phyloP scores from a whole-genome alignment of 2,797 vertebrate species.

The Mus spretus region DNA sequence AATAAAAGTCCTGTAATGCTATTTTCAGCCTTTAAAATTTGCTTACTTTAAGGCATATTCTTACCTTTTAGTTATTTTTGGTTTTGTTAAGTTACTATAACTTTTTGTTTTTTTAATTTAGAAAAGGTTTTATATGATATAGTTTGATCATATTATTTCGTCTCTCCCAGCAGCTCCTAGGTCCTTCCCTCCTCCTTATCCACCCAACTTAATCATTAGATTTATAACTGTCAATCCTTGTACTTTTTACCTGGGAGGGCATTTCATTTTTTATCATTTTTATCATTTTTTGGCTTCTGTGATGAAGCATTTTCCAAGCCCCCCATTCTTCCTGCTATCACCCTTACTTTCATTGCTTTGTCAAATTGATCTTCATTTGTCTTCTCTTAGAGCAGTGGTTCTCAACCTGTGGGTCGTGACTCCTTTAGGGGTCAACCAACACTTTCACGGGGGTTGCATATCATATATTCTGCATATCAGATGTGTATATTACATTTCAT shows the following conservation, averaged over 20 bases:
- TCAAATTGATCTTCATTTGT: neutral
- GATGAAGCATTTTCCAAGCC: neutral
- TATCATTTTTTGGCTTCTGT: neutral
- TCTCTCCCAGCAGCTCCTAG: neutral
- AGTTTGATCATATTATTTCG: neutral
- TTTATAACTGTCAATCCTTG: neutral
- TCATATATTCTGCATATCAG: neutral
- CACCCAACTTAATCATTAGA: neutral
- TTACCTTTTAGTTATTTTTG: neutral
- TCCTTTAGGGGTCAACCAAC: neutral
- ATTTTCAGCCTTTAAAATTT: neutral
- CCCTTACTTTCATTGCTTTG: neutral
- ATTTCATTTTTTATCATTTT: neutral
- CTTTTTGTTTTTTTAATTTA: neutral
- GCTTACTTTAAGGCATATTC: neutral
- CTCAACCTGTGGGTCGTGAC: neutral
- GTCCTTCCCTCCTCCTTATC: neutral
- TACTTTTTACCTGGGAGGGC: neutral
- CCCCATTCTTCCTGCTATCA: neutral
- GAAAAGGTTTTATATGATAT: neutral
- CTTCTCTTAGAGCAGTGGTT: neutral
- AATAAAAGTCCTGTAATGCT: neutral
- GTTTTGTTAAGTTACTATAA: neutral
- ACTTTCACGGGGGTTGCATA: neutral
- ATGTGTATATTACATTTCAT: neutral